Evolutionary conservation across 2,888 invertebrate genomes (phyloP).

Genomic region (Leptodirus hochenwartii): DNA sequence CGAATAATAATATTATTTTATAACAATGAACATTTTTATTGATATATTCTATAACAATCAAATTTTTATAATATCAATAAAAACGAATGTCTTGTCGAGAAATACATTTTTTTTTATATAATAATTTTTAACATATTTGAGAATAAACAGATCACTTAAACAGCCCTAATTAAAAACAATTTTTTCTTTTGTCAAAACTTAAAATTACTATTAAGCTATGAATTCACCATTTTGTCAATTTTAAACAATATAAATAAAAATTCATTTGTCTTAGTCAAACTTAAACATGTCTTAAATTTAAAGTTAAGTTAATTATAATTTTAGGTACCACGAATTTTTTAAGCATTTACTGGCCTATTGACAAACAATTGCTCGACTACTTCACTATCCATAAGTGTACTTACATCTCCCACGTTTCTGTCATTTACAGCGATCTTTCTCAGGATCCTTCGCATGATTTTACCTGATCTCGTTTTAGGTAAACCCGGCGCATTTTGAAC

Average conservation of each 20-base stretch:
- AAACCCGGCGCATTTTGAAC: constrained; percentile 87
- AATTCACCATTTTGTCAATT: too few species aligned
- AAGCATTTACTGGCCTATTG: constrained; percentile 35
- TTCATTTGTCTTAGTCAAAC: constrained; percentile 1
- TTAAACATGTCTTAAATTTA: background rate
- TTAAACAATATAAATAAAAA: background rate
- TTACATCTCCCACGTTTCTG: constrained; percentile 76
- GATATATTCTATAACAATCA: too few species aligned
- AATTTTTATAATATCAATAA: too few species aligned
- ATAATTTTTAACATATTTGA: too few species aligned
- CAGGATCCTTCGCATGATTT: constrained; percentile 91
- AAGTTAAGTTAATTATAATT: background rate
- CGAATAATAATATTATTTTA: too few species aligned
- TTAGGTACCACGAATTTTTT: constrained; percentile 5
- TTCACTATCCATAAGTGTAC: constrained; percentile 84
- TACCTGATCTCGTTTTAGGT: constrained; percentile 94
- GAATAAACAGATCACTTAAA: too few species aligned
- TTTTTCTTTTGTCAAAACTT: too few species aligned
- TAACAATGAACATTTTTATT: too few species aligned
- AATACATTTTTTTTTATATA: too few species aligned
- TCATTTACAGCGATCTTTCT: constrained; percentile 86
- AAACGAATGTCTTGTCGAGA: too few species aligned
- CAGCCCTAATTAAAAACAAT: too few species aligned
- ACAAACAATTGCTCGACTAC: constrained; percentile 68
- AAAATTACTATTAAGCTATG: too few species aligned